Conservation (phyloP, 1,140 invertebrate genomes). For the Aphelenchoides fujianensis region DNA sequence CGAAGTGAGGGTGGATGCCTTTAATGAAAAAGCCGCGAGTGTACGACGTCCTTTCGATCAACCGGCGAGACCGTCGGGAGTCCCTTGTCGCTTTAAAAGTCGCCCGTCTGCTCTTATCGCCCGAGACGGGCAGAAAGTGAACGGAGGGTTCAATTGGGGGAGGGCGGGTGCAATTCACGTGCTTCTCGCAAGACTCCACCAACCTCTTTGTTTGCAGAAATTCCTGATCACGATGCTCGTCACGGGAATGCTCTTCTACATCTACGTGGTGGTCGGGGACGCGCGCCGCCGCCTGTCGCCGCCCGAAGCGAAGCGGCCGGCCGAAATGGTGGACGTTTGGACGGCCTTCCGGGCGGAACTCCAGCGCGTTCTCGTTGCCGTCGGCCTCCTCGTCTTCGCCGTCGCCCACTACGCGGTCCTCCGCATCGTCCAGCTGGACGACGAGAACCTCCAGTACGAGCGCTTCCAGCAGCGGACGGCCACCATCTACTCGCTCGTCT, state of each 20-base stretch:
- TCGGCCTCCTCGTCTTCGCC: neutral
- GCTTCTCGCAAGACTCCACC: too few relatives aligned
- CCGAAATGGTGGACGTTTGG: neutral
- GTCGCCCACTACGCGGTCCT: neutral
- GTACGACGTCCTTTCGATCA: too few relatives aligned
- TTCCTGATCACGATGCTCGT: neutral
- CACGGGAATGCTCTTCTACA: neutral
- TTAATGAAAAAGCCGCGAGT: too few relatives aligned
- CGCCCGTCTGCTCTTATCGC: too few relatives aligned
- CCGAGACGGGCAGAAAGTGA: too few relatives aligned
- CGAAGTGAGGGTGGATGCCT: too few relatives aligned
- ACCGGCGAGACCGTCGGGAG: too few relatives aligned
- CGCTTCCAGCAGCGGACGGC: neutral
- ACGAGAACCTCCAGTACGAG: neutral
- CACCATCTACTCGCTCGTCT: neutral
- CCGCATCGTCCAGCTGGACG: neutral
- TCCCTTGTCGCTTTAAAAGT: too few relatives aligned
- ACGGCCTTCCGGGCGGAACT: neutral
- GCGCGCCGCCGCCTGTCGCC: neutral
- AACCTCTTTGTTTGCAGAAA: neutral
- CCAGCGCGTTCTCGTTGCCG: neutral
- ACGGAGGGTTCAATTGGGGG: too few relatives aligned
- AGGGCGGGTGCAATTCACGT: too few relatives aligned
- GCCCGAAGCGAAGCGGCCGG: too few relatives aligned
- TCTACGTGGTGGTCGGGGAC: neutral